Base-by-base conservation (phyloP, 2,888 invertebrate species). In the Cristatella mucedo region DNA sequence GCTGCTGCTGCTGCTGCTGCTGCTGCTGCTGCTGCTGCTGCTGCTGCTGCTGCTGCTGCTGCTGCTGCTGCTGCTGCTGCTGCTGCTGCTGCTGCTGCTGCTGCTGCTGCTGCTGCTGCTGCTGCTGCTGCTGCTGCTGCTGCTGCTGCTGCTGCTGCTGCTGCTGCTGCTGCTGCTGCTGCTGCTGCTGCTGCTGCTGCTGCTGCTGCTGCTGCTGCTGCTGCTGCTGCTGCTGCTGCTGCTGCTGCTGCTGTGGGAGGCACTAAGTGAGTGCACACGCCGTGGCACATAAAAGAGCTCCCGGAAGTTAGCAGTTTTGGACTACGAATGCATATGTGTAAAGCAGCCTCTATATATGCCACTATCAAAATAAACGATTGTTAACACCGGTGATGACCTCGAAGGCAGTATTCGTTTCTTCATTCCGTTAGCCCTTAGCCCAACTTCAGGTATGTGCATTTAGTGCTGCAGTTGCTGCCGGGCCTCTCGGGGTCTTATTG, bases 101-200 rank as follows among this genome's bases (percentile, higher is more conserved):
- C 26, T 26, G 15, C 32, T 32, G 15, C 32, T 32, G 13, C 32
- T 32, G 13, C 32, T 32, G 15, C 32, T 32, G 15, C 32, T 32
- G 13, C 32, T 32, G 13, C 32, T 32, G 13, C 32, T 32, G 13
- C 11, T 32, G 15, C 11, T 32, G 15, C 11, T 32, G 20, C 33
- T 47, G 11, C 44, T 42, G 16, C 46, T 38, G 15, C 44, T 43
- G 16, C 43, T 42, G 26, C 18, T 18, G 18, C 38, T 6, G 21
- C 26, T 21, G 13, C 21, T 34, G 11, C 38, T 6, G 7, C 22
- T 18, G n/a, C 21, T 7, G 20, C 21, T 34, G 7, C 36, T 11
- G 20, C 21, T 1, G 19, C 41, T 7, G 21, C 29, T 9, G 26
- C 29, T 30, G 21, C 26, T 3, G 29, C 15, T 31, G 5, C 24